Percentiles rank a stretch among this genome's conserved stretches.
Evolutionary conservation across 2,113 vertebrate genomes (phyloP).

Genomic region (Ploceus nigricollis): DNA sequence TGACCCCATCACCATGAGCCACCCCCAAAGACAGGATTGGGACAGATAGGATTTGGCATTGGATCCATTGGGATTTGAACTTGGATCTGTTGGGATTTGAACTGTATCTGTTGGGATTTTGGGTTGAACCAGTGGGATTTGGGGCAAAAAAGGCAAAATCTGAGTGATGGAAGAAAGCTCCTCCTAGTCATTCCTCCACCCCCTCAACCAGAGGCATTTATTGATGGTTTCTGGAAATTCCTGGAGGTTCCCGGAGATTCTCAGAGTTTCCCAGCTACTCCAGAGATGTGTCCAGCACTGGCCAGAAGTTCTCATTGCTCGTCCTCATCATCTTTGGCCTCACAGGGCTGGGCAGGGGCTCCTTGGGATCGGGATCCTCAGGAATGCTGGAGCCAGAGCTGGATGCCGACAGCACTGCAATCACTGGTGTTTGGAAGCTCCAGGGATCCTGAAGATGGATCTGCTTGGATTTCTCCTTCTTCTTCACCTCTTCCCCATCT

Average conservation of each 20-base stretch:
- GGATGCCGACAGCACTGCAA: accelerated
- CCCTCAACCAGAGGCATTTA: neutral
- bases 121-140: neutral
- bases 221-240: neutral
- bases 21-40: neutral
- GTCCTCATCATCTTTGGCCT: accelerated
- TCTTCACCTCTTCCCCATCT: neutral
- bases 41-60: neutral
- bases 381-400: neutral
- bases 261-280: neutral
- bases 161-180: neutral
- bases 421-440: neutral
- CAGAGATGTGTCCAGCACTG: neutral
- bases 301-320: neutral
- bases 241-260: neutral
- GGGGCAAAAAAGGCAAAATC: neutral
- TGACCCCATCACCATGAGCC: neutral
- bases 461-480: neutral
- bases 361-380: neutral
- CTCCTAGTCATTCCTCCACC: neutral
- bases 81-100: neutral
- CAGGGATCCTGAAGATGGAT: neutral
- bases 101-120: neutral
- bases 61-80: neutral
- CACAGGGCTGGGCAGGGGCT: neutral